Conservation (phyloP, 2,888 invertebrate species). For the Nymphalis c-album region DNA sequence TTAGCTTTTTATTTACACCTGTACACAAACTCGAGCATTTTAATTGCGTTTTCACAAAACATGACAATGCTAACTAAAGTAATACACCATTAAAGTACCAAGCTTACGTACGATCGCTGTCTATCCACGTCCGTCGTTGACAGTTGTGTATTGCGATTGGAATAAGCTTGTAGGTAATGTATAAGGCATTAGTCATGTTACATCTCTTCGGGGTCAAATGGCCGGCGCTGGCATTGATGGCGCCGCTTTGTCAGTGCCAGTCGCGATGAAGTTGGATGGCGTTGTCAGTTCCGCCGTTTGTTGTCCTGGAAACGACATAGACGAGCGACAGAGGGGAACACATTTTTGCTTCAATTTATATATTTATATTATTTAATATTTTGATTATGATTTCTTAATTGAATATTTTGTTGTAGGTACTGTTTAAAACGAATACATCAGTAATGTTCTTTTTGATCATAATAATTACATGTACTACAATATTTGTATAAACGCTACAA, state of each 20-base stretch:
- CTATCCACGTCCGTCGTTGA: constrained; percentile 30
- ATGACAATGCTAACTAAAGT: constrained; percentile 7
- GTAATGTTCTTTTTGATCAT: too few relatives aligned
- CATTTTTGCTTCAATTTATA: neutral
- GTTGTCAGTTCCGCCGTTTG: constrained; percentile 54
- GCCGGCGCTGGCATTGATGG: constrained; percentile 50
- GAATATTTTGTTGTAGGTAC: too few relatives aligned
- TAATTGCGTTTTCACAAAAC: constrained; percentile 5
- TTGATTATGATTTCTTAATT: neutral
- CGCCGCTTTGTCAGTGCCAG: constrained; percentile 69
- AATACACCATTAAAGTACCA: neutral
- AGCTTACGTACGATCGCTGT: constrained; percentile 19
- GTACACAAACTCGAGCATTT: neutral
- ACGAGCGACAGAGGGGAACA: constrained; percentile 42
- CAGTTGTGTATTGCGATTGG: constrained; percentile 34
- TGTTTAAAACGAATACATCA: too few relatives aligned
- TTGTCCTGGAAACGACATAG: constrained; percentile 43
- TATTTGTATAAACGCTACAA: too few relatives aligned
- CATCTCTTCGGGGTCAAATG: constrained; percentile 54
- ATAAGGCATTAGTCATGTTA: constrained; percentile 62
- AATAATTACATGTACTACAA: too few relatives aligned
- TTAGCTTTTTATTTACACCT: too few relatives aligned
- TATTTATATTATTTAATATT: too few relatives aligned
- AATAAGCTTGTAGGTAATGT: constrained; percentile 47
- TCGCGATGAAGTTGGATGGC: constrained; percentile 58